These are phyloP conservation scores for Lithophane semibrunnea DNA, from an alignment of 2,888 invertebrate genomes.

Conservation along the genomic window DNA sequence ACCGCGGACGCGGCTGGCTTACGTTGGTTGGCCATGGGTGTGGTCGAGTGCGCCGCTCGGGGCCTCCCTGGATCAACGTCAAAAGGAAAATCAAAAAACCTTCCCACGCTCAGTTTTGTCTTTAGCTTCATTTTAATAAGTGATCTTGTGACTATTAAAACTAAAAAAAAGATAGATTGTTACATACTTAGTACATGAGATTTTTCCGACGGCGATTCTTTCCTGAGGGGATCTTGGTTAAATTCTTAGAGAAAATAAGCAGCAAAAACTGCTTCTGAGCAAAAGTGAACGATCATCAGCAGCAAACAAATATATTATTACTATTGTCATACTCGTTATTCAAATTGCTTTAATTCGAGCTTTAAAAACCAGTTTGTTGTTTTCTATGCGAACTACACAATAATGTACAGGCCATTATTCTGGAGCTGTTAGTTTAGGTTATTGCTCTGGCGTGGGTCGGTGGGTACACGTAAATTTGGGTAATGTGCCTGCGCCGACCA, in stretches of 20 bases:
- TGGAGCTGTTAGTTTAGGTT: conserved; percentile 23
- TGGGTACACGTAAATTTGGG: conserved; percentile 23
- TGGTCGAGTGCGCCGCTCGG: conserved; percentile 24
- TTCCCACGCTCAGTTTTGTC: conserved; percentile 38
- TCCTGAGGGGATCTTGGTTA: background rate
- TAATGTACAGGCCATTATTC: conserved; percentile 19
- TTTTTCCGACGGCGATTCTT: background rate
- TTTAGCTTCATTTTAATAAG: background rate
- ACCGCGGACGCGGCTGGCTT: conserved; percentile 5
- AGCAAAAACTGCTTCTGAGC: background rate
- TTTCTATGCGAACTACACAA: background rate
- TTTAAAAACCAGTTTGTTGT: background rate
- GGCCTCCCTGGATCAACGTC: conserved; percentile 33
- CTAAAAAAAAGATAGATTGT: background rate
- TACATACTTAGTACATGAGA: background rate
- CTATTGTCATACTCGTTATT: background rate
- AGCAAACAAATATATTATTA: no score
- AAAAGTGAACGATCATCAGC: background rate
- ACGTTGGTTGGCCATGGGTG: conserved; percentile 25
- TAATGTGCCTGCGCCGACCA: conserved; percentile 43
- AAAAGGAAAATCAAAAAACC: conserved; percentile 26
- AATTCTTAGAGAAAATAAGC: background rate
- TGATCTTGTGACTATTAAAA: background rate
- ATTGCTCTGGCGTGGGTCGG: conserved; percentile 31
- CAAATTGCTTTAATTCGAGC: conserved; percentile 4